phyloP scores from a whole-genome alignment of 2,888 invertebrate species.

The Frankliniella fusca region DNA sequence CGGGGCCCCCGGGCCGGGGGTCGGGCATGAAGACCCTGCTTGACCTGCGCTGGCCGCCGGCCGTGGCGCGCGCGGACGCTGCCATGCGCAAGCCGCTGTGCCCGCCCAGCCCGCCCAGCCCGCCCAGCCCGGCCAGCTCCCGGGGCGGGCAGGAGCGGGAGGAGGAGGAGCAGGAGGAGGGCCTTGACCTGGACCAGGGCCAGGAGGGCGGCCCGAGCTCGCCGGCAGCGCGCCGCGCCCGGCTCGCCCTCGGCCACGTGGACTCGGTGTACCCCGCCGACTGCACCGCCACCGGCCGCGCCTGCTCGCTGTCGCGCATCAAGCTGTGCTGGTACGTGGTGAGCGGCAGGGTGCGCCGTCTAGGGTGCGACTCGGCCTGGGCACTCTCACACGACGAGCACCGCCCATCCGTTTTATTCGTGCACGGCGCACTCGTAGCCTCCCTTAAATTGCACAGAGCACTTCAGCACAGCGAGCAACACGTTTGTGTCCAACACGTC shows the following conservation, averaged over 20 bases:
- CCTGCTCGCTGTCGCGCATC: slow-evolving; percentile 18
- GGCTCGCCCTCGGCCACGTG: slow-evolving; percentile 5
- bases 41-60: neutral
- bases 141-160: neutral
- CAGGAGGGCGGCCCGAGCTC: neutral
- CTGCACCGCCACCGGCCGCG: neutral
- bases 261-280: slow-evolving; percentile 16
- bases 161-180: too few relatives aligned
- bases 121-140: neutral
- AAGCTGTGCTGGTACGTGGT: slow-evolving; percentile 19
- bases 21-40: neutral
- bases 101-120: neutral
- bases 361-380: too few relatives aligned
- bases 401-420: too few relatives aligned
- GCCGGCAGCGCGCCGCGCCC: neutral
- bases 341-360: neutral
- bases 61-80: neutral
- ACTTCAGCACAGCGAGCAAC: too few relatives aligned
- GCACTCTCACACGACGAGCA: too few relatives aligned
- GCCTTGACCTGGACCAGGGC: neutral
- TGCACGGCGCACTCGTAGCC: too few relatives aligned
- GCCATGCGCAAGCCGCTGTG: slow-evolving; percentile 9
- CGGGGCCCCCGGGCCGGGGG: neutral
- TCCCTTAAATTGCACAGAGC: too few relatives aligned
- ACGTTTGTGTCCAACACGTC: too few relatives aligned